Evolutionary conservation across 23 tunicate species (phyloP), one percentile per base, ranked within the genome.

Genomic region (Styela plicata): DNA sequence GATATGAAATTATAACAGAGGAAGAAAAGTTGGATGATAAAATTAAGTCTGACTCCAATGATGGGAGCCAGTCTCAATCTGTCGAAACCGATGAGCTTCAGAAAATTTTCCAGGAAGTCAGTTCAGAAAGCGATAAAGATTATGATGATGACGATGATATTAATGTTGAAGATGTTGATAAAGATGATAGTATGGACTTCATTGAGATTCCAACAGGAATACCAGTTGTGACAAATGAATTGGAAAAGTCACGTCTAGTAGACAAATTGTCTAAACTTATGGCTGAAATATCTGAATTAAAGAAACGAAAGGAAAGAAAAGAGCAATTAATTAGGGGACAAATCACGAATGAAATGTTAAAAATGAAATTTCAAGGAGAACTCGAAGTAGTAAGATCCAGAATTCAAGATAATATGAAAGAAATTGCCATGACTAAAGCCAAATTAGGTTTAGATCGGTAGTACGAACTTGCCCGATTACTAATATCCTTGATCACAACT

Each of bases 271-370:
- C 87, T 26, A 85, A 91, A 31, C 36, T 91, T 20, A 36, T 73
- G 13, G 64, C 85, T 25, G 97, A 91, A 62, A 68, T 91, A 17
- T 85, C 83, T 3, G 97, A 91, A 75, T 73, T 91, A 1, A 63
- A 68, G 33, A 86, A 86, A 63, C 81, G 90, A 2, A 80, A 65
- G 70, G 86, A 86, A 22, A 30, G 90, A 20, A 86, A 86, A 74
- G 80, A 86, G 63, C 69, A 70, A 57, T 65, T 86, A 30, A 74
- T 86, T 27, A 83, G 80, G 29, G 97, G 91, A 13, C 92, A 91
- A 64, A 91, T 91, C 70, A 87, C 83, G 63, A 91, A 91, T 36
- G 97, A 91, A 84, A 83, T 86, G 88, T 63, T 91, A 29, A 91
- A 86, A 74, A 86, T 82, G 2, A 78, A 66, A 23, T 34, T 57